These are phyloP conservation scores for Enteromius radiatus DNA, from an alignment of 2,797 vertebrate species.

Conservation along the genomic window DNA sequence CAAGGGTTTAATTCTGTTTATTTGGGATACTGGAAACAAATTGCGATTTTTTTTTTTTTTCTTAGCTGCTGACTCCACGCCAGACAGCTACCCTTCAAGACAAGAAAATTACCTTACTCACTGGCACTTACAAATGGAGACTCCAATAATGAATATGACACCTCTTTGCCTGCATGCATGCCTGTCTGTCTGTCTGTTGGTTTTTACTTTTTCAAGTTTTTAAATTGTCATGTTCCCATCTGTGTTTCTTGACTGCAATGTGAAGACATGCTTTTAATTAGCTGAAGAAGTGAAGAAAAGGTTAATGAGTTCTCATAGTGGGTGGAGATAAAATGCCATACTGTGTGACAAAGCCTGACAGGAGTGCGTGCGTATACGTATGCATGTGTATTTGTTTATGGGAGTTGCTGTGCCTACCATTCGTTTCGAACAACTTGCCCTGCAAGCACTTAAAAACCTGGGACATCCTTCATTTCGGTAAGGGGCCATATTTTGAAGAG, in stretches of 20 bases:
- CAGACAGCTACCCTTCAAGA: conserved; percentile 58
- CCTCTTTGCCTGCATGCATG: conserved; percentile 44
- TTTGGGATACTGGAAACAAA: conserved; percentile 76
- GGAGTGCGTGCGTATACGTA: conserved; percentile 14
- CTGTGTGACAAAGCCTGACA: conserved; percentile 28
- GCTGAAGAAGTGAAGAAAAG: conserved; percentile 70
- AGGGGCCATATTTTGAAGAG: conserved; percentile 33
- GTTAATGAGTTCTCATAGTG: conserved; percentile 75
- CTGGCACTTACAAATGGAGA: conserved; percentile 36
- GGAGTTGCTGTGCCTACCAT: conserved; percentile 8
- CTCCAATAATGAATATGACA: conserved; percentile 50
- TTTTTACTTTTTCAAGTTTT: conserved; percentile 34
- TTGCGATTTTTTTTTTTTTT: conserved; percentile 65
- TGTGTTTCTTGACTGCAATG: conserved; percentile 49
- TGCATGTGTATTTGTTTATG: conserved; percentile 32
- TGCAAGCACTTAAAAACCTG: not conserved
- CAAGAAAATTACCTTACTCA: conserved; percentile 57
- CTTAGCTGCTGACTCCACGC: conserved; percentile 62
- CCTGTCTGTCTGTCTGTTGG: conserved; percentile 15
- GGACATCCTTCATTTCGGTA: conserved; percentile 34
- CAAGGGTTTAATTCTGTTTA: conserved; percentile 75
- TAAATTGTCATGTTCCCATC: conserved; percentile 39
- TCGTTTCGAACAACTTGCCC: not conserved
- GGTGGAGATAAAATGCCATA: conserved; percentile 59
- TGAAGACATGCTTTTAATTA: conserved; percentile 69